Evolutionary conservation across 2,888 invertebrate genomes (phyloP), one percentile per base, ranked within the genome.

Genomic region (Labia minor): DNA sequence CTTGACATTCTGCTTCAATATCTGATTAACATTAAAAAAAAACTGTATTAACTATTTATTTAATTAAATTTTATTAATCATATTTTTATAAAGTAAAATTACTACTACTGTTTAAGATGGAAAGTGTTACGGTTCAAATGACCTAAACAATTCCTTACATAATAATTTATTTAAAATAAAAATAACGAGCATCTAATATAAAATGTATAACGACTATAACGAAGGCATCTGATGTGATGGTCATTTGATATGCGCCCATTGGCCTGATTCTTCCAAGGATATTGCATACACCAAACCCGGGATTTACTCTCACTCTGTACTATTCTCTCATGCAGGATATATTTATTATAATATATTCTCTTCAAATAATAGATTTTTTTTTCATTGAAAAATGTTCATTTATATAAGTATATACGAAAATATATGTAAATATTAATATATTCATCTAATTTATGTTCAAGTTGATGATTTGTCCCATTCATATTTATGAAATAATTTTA

Each of bases 1-100:
- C 94, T 78, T 94, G 94, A 74, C 95, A 95, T 77, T 95, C 95
- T 0, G 95, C 95, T 79, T 94, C 93, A 73, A 95, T 93, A 80
- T 94, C 94, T 95, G 81, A 49, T 8, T 2, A 62, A 80, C 80
- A 71, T 73, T n/a, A 71, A 72, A 20, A 65, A 68, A 20, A 73
- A 74, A 72, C 68, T 76, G 78, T 78, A 77, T 69, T 74, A 79
- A 78, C 78, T 61, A 66, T 6, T 26, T 26, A 26, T 20, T 62
- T 19, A 26, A 37, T 21, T 16, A 20, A 74, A 73, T 74, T 76
- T 76, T 4, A 16, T 49, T 49, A 49, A 49, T 49, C 14, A 14
- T 4, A 8, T 49, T 49, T 49, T 49, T 14, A 49, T n/a, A 4
- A 49, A 4, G n/a, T n/a, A n/a, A n/a, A n/a, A n/a, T n/a, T n/a